phyloP scores from a whole-genome alignment of 2,797 vertebrate genomes.

The Holocentrus rufus region DNA sequence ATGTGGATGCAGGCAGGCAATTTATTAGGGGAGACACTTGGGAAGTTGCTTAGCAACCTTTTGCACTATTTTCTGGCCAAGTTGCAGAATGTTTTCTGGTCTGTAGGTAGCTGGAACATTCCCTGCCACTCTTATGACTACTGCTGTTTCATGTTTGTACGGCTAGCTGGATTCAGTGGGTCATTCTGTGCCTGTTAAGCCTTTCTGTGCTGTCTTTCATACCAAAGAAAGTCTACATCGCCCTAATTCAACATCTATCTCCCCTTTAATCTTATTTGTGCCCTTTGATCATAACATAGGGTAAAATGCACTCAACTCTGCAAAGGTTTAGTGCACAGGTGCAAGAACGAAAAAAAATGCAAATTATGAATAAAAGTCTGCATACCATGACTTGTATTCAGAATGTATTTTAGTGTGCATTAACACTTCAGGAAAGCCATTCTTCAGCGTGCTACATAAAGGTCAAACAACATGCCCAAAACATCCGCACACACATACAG shows the following conservation, averaged over 20 bases:
- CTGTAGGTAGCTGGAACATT: constrained; percentile 11
- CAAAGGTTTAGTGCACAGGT: too few species aligned
- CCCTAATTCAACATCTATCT: background rate
- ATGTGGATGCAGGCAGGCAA: constrained; percentile 13
- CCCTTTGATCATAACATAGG: background rate
- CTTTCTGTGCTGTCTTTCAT: background rate
- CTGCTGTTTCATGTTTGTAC: background rate
- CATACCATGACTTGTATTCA: too few species aligned
- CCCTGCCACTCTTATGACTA: constrained; percentile 18
- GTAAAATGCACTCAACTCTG: too few species aligned
- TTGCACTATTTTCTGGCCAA: constrained; percentile 18
- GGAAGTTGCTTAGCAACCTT: constrained; percentile 27
- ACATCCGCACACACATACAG: too few species aligned
- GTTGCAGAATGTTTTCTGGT: constrained; percentile 21
- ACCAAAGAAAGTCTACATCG: background rate
- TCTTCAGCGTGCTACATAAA: too few species aligned
- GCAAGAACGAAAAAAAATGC: too few species aligned
- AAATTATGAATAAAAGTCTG: too few species aligned
- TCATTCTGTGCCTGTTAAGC: background rate
- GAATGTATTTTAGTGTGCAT: too few species aligned
- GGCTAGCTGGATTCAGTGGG: constrained; percentile 1
- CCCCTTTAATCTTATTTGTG: background rate
- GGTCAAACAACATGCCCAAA: too few species aligned
- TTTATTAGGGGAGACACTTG: constrained; percentile 16
- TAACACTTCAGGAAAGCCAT: too few species aligned